Conservation (phyloP, 2,888 invertebrate genomes). For the Melanostoma scalare region DNA sequence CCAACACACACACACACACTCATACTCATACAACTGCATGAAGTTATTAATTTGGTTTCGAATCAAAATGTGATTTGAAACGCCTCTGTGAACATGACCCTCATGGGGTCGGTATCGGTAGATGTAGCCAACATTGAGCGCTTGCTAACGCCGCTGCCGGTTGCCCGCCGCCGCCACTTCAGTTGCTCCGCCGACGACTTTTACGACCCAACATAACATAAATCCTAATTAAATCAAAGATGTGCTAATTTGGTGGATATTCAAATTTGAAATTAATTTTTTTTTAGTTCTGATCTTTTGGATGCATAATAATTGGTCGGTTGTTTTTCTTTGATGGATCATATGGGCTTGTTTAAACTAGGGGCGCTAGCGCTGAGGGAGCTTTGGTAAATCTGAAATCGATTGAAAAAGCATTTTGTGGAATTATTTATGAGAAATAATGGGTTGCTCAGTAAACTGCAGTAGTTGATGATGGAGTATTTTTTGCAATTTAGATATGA, state of each 20-base stretch:
- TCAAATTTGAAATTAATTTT: constrained; percentile 47
- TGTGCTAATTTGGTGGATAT: constrained; percentile 67
- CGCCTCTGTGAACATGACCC: constrained; percentile 47
- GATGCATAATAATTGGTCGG: constrained; percentile 18
- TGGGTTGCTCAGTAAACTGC: no score
- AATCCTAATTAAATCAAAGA: constrained; percentile 71
- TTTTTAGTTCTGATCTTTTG: constrained; percentile 28
- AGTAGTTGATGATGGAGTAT: not conserved
- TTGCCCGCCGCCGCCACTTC: not conserved
- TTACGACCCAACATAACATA: constrained; percentile 62
- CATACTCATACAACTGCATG: not conserved
- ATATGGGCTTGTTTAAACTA: constrained; percentile 10
- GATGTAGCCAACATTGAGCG: not conserved
- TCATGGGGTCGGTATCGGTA: not conserved
- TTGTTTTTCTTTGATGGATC: not conserved
- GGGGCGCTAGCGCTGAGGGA: constrained; percentile 52
- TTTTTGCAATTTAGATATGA: not conserved
- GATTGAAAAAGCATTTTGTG: constrained; percentile 38
- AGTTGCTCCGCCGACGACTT: constrained; percentile 20
- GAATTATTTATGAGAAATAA: constrained; percentile 54
- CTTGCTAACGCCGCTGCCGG: no score
- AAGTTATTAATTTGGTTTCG: constrained; percentile 57
- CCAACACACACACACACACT: not conserved
- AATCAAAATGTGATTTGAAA: constrained; percentile 54
- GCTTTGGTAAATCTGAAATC: constrained; percentile 34